phyloP scores from a whole-genome alignment of 1,140 invertebrate genomes.

The Caenorhabditis inopinata region DNA sequence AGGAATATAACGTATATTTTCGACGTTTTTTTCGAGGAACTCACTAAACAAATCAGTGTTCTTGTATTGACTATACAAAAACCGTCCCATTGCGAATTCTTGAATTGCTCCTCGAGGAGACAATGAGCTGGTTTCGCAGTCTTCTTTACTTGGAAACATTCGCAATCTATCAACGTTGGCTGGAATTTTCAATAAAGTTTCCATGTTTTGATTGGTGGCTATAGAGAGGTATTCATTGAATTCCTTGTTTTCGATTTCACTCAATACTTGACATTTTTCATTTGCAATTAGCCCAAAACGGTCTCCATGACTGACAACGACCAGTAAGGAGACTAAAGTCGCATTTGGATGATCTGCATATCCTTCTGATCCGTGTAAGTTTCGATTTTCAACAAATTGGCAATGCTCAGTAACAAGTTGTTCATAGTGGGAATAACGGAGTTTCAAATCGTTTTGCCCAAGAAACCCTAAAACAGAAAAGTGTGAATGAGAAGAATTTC shows the following conservation, averaged over 20 bases:
- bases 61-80: not conserved
- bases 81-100: not conserved
- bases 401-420: not conserved
- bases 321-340: not conserved
- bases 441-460: not conserved
- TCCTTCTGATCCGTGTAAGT: not conserved
- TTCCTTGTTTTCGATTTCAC: not conserved
- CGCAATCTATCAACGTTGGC: not conserved
- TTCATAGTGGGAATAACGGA: not conserved
- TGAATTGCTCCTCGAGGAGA: not conserved
- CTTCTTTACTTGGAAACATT: not conserved
- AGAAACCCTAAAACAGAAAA: conserved; percentile 15
- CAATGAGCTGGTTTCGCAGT: not conserved
- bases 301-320: not conserved
- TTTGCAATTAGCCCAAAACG: not conserved
- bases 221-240: not conserved
- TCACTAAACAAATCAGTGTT: not conserved
- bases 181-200: not conserved
- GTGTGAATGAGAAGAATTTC: not conserved
- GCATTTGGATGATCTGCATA: not conserved
- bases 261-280: not conserved
- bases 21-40: not conserved
- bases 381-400: not conserved
- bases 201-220: not conserved
- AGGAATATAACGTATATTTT: not conserved